Evolutionary conservation across 2,797 vertebrate genomes (phyloP).

Genomic region (Enteromius argenteus): DNA sequence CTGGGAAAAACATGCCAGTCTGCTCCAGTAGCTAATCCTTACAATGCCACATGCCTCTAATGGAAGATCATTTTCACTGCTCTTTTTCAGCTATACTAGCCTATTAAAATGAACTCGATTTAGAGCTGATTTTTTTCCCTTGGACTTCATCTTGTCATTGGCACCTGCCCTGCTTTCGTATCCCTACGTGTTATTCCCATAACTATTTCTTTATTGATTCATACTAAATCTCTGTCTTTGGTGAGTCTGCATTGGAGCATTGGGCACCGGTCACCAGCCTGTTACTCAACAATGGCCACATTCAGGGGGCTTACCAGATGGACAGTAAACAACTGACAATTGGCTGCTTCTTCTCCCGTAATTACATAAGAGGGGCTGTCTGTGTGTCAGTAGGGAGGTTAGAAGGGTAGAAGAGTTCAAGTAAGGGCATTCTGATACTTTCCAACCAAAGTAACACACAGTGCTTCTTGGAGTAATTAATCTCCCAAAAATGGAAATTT

Average conservation of each 20-base stretch:
- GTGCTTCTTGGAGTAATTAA: not conserved
- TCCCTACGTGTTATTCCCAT: slow-evolving; percentile 7
- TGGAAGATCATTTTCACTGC: slow-evolving; percentile 23
- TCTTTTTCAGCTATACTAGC: slow-evolving; percentile 17
- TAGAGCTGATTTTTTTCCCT: not conserved
- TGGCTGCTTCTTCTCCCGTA: slow-evolving; percentile 73
- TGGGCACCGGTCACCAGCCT: slow-evolving; percentile 68
- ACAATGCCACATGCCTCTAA: slow-evolving; percentile 28
- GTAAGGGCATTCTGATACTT: slow-evolving; percentile 4
- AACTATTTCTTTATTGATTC: slow-evolving; percentile 22
- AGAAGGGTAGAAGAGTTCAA: slow-evolving; percentile 26
- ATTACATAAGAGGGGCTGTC: slow-evolving; percentile 73
- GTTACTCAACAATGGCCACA: slow-evolving; percentile 75
- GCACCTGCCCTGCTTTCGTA: not conserved
- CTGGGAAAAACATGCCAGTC: slow-evolving; percentile 40
- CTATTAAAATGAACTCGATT: not conserved
- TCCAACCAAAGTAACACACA: slow-evolving; percentile 8
- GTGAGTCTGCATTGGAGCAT: slow-evolving; percentile 53
- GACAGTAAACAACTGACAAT: slow-evolving; percentile 80
- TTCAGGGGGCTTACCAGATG: slow-evolving; percentile 73
- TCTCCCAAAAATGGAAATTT: not conserved
- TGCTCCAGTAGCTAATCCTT: slow-evolving; percentile 30
- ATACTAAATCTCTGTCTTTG: slow-evolving; percentile 16
- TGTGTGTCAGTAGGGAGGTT: slow-evolving; percentile 38
- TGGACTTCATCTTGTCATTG: not conserved